phyloP scores from a whole-genome alignment of 2,797 vertebrate genomes.

The Cuculus canorus region DNA sequence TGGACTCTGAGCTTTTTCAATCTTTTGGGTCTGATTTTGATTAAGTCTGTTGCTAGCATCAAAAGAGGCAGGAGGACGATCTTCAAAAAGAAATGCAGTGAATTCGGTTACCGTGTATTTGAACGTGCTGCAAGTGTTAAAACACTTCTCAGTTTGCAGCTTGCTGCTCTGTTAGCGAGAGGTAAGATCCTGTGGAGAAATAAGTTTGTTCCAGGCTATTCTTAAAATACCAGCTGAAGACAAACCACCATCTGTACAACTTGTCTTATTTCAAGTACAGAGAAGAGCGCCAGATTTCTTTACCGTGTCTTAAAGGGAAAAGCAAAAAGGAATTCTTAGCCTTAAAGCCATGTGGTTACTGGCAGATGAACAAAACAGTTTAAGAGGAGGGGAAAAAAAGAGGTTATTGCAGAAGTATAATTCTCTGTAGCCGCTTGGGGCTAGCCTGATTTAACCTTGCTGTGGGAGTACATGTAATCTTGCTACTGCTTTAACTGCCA shows the following conservation, averaged over 20 bases:
- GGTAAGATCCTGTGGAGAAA: constrained; percentile 57
- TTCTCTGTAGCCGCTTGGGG: constrained; percentile 50
- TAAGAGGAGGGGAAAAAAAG: background rate
- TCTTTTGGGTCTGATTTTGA: constrained; percentile 55
- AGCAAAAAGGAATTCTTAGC: constrained; percentile 54
- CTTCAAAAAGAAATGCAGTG: background rate
- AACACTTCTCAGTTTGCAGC: constrained; percentile 27
- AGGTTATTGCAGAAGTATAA: constrained; percentile 41
- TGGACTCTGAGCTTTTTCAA: constrained; percentile 3
- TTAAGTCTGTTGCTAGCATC: constrained; percentile 41
- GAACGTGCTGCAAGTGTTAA: constrained; percentile 18
- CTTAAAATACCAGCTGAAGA: constrained; percentile 65
- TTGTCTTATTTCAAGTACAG: constrained; percentile 50
- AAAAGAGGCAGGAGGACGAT: constrained; percentile 14
- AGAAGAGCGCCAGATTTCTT: constrained; percentile 53
- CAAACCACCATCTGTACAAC: constrained; percentile 57
- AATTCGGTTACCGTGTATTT: background rate
- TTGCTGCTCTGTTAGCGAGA: constrained; percentile 44
- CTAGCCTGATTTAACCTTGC: constrained; percentile 56
- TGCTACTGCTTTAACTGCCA: constrained; percentile 59
- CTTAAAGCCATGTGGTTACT: constrained; percentile 52
- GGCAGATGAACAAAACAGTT: constrained; percentile 64
- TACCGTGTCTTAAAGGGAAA: constrained; percentile 59
- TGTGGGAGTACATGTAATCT: constrained; percentile 9
- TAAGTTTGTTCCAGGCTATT: constrained; percentile 60